A percentile compares a stretch with the other conserved stretches of the same genome.
phyloP scores from a whole-genome alignment of 2,888 invertebrate genomes.

The Melanargia galathea region DNA sequence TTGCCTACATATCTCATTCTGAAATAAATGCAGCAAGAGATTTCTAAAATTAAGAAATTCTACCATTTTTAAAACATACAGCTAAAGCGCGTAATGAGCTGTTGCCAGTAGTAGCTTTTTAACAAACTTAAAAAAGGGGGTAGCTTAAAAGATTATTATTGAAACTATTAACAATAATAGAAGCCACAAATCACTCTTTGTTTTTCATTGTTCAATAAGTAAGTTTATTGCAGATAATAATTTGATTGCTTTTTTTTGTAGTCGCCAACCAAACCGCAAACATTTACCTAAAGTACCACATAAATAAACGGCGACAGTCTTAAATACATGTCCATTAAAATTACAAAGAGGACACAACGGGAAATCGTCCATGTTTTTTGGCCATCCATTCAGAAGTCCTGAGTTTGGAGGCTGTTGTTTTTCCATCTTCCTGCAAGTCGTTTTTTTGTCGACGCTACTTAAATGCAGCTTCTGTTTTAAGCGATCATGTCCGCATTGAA shows the following conservation, averaged over 20 bases:
- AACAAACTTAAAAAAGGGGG: no score
- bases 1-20: no score
- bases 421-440: conserved; percentile 35
- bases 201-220: background rate
- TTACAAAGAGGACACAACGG: conserved; percentile 42
- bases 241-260: background rate
- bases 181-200: background rate
- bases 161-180: no score
- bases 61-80: no score
- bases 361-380: conserved; percentile 45
- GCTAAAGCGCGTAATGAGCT: no score
- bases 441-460: conserved; percentile 46
- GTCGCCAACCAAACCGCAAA: background rate
- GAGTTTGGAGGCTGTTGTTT: conserved; percentile 39
- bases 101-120: no score
- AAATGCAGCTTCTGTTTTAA: conserved; percentile 54
- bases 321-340: conserved; percentile 30
- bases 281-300: conserved; percentile 7
- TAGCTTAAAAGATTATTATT: no score
- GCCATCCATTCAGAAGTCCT: conserved; percentile 49
- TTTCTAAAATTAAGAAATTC: no score
- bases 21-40: no score
- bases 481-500: conserved; percentile 63
- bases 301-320: conserved; percentile 19
- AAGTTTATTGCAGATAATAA: background rate